Evolutionary conservation across 2,888 invertebrate species (phyloP).

Genomic region (Harpalus rufipes): DNA sequence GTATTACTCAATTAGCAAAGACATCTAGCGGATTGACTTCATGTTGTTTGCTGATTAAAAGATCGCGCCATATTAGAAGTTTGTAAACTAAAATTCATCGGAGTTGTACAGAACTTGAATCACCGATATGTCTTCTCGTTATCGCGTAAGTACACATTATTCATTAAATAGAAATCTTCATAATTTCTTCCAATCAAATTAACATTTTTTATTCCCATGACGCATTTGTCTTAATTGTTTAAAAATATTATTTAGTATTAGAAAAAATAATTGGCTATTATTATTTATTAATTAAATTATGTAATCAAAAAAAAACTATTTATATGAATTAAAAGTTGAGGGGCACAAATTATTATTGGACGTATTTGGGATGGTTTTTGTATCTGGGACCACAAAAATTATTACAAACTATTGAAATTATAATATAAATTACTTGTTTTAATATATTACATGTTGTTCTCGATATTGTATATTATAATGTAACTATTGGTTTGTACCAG

Average conservation of each 20-base stretch:
- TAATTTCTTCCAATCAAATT: constrained; percentile 31
- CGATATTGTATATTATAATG: constrained; percentile 47
- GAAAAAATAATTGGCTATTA: constrained; percentile 13
- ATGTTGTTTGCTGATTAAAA: constrained; percentile 86
- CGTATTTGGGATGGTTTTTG: constrained; percentile 11
- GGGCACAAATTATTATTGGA: constrained; percentile 25
- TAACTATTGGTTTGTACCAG: constrained; percentile 57
- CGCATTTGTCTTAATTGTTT: constrained; percentile 16
- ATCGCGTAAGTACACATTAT: constrained; percentile 54
- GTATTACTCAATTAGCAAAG: constrained; percentile 89
- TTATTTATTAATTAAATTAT: constrained; percentile 17
- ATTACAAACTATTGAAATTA: constrained; percentile 51
- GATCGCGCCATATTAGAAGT: constrained; percentile 76
- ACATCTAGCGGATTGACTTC: constrained; percentile 89
- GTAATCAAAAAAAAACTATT: constrained; percentile 6
- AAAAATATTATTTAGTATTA: constrained; percentile 29
- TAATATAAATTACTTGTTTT: constrained; percentile 31
- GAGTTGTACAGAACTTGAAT: constrained; percentile 50
- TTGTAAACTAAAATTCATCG: constrained; percentile 72
- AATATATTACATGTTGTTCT: constrained; percentile 58
- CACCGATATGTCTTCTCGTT: constrained; percentile 63
- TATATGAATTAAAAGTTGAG: constrained; percentile 6
- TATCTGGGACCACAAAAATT: constrained; percentile 57
- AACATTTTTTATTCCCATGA: constrained; percentile 24
- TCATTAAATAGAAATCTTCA: constrained; percentile 16